These are phyloP conservation scores for Lampris incognitus DNA, from an alignment of 2,113 vertebrate genomes.

Conservation along the genomic window DNA sequence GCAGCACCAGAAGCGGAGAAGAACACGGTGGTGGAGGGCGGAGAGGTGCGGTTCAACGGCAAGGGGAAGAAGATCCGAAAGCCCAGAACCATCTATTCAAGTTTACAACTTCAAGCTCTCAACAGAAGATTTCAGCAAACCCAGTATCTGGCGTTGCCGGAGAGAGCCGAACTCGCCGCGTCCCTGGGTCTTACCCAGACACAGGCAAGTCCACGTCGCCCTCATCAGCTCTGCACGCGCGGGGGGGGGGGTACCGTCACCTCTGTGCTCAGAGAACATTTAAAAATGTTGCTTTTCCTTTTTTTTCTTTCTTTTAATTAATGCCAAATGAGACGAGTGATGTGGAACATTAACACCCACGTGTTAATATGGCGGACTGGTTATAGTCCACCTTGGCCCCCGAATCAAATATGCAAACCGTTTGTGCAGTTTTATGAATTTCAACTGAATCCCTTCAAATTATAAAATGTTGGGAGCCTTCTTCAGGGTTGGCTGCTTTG, in stretches of 20 bases:
- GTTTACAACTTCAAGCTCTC: constrained; percentile 97
- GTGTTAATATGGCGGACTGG: no score
- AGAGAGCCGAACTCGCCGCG: constrained; percentile 97
- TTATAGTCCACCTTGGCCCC: background rate
- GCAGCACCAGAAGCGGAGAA: constrained; percentile 92
- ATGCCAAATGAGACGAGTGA: background rate
- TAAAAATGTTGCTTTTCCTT: no score
- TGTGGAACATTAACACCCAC: no score
- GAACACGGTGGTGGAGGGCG: constrained; percentile 98
- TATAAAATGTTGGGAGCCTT: background rate
- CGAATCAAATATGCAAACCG: no score
- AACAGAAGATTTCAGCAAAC: constrained; percentile 99
- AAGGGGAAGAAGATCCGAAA: constrained; percentile 99
- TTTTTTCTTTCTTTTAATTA: no score
- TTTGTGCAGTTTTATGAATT: background rate
- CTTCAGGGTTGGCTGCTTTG: background rate
- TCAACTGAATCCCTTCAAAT: background rate
- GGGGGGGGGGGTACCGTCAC: no score
- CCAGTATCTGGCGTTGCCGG: constrained; percentile 96
- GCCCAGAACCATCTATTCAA: constrained; percentile 99
- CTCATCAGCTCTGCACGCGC: no score
- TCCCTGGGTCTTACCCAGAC: constrained; percentile 98
- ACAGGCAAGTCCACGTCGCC: constrained; percentile 85
- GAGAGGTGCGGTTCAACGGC: constrained; percentile 98
- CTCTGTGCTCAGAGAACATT: no score